These are phyloP conservation scores for Dasysyrphus tricinctus DNA, from an alignment of 2,888 invertebrate genomes.

Conservation along the genomic window DNA sequence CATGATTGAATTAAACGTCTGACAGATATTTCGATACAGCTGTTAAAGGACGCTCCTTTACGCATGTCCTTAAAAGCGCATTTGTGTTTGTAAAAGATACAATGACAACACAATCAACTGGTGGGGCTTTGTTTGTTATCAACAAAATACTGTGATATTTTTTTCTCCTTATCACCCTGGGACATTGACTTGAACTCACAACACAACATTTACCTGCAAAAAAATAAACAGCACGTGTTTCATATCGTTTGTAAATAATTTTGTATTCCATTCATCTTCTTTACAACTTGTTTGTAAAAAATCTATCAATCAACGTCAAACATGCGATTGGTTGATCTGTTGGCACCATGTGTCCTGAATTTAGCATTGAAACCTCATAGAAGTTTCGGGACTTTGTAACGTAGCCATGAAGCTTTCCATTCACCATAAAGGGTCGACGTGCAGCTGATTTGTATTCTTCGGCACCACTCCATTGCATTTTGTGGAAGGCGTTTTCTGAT, in stretches of 20 bases:
- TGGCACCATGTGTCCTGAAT: constrained; percentile 89
- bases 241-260: background rate
- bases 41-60: background rate
- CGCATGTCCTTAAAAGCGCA: constrained; percentile 26
- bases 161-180: background rate
- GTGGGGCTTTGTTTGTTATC: constrained; percentile 8
- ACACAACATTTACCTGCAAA: background rate
- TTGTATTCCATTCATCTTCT: constrained; percentile 11
- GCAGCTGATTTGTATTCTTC: constrained; percentile 84
- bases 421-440: constrained; percentile 84
- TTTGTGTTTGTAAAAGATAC: constrained; percentile 1
- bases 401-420: constrained; percentile 85
- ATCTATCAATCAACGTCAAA: constrained; percentile 86
- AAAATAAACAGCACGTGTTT: constrained; percentile 17
- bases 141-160: background rate
- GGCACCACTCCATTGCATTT: constrained; percentile 84
- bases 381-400: constrained; percentile 85
- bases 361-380: constrained; percentile 86
- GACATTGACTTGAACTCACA: constrained; percentile 33
- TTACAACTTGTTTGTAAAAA: constrained; percentile 81
- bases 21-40: constrained; percentile 30
- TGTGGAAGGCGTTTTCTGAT: constrained; percentile 85
- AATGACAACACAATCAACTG: constrained; percentile 29
- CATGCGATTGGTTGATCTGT: constrained; percentile 86
- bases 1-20: constrained; percentile 5